Percentiles rank a stretch among this genome's conserved stretches.
Evolutionary conservation across 2,797 vertebrate genomes (phyloP).

Genomic region (Tangara arthus): DNA sequence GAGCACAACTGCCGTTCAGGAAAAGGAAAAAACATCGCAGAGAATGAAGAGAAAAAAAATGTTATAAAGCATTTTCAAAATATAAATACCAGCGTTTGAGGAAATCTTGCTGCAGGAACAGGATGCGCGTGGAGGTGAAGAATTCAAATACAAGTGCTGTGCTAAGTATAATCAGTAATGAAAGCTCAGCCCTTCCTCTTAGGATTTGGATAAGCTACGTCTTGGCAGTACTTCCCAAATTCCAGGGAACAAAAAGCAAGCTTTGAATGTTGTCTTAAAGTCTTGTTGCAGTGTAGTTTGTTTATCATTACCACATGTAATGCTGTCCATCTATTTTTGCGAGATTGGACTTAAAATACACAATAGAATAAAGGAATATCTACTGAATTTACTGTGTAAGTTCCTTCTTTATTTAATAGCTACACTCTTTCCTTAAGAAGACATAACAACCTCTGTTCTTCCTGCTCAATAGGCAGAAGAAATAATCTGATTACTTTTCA

Average conservation of each 20-base stretch:
- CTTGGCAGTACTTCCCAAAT: slow-evolving; percentile 35
- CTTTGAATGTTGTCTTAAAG: not conserved
- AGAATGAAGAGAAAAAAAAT: slow-evolving; percentile 50
- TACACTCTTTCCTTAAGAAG: not conserved
- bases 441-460: not conserved
- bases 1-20: slow-evolving; percentile 23
- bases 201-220: not conserved
- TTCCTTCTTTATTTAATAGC: not conserved
- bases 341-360: not conserved
- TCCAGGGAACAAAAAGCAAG: not conserved
- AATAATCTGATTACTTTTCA: not conserved
- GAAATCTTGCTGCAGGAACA: slow-evolving; percentile 52
- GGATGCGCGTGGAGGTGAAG: slow-evolving; percentile 33
- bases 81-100: slow-evolving; percentile 54
- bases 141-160: slow-evolving; percentile 37
- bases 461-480: not conserved
- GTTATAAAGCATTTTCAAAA: slow-evolving; percentile 40
- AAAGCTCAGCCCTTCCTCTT: slow-evolving; percentile 58
- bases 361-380: not conserved
- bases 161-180: slow-evolving; percentile 51
- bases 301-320: not conserved
- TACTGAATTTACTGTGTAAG: not conserved
- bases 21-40: slow-evolving; percentile 56
- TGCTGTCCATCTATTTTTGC: not conserved
- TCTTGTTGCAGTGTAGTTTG: not conserved